Evolutionary conservation across 2,888 invertebrate genomes (phyloP).

Genomic region (Orthosia gracilis): DNA sequence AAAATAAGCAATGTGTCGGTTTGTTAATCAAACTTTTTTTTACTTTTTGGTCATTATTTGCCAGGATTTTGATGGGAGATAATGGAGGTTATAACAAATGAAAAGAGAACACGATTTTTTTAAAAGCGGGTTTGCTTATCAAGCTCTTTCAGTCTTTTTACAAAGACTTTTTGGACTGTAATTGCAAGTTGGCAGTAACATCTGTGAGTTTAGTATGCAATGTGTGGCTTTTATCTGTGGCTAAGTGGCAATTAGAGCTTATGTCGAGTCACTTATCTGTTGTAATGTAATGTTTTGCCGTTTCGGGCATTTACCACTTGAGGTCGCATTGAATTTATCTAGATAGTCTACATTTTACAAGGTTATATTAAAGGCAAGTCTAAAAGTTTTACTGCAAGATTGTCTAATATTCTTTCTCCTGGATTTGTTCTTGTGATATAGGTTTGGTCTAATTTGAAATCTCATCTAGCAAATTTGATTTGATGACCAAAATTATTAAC

Average conservation of each 20-base stretch:
- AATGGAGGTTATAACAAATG: too few species aligned
- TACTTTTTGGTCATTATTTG: background rate
- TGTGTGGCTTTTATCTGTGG: background rate
- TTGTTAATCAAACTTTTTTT: background rate
- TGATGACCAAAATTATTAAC: too few species aligned
- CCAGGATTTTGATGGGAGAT: background rate
- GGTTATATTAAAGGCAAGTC: background rate
- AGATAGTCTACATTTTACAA: background rate
- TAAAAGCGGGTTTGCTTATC: too few species aligned
- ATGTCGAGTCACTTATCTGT: background rate
- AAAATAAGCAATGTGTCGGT: background rate
- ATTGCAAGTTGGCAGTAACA: background rate
- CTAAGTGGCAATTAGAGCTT: background rate
- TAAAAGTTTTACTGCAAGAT: too few species aligned
- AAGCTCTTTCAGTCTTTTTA: background rate
- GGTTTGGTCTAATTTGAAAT: too few species aligned
- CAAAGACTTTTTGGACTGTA: background rate
- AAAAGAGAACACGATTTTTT: too few species aligned
- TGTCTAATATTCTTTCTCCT: too few species aligned
- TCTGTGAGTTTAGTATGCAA: background rate
- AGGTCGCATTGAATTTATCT: background rate
- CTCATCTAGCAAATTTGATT: too few species aligned
- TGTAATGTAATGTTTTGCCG: background rate
- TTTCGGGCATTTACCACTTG: background rate
- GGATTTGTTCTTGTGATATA: too few species aligned